Conservation (phyloP, 2,888 invertebrate genomes). For the Achlya flavicornis region DNA sequence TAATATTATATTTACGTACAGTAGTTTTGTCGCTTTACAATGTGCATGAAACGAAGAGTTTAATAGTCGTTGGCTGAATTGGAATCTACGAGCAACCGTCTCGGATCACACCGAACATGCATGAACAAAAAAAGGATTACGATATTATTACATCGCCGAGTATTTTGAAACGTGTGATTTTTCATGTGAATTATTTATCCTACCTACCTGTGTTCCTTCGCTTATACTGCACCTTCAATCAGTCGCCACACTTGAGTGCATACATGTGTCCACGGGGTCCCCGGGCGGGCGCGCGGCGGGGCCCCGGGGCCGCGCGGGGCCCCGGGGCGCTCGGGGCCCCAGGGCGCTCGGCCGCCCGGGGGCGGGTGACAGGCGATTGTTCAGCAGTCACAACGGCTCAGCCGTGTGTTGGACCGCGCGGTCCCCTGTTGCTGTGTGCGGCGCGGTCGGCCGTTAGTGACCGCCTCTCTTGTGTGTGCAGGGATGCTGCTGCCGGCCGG, state of each 20-base stretch:
- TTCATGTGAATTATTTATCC: conserved; percentile 79
- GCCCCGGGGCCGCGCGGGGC: conserved; percentile 6
- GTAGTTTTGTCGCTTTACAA: conserved; percentile 82
- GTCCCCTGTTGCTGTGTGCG: conserved; percentile 55
- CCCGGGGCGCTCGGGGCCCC: background rate
- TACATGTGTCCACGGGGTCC: conserved; percentile 27
- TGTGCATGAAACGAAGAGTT: conserved; percentile 73
- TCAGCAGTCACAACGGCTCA: conserved; percentile 67
- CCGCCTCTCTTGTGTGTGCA: conserved; percentile 53
- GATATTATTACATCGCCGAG: conserved; percentile 58
- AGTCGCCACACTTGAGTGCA: conserved; percentile 44
- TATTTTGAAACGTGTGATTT: conserved; percentile 76
- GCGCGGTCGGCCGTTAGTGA: conserved; percentile 28
- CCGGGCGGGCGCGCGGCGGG: no score
- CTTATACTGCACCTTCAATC: conserved; percentile 64
- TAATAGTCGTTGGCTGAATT: conserved; percentile 68
- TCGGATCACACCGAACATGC: conserved; percentile 70
- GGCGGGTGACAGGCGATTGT: conserved; percentile 68
- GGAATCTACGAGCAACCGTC: conserved; percentile 55
- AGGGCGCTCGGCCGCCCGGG: conserved; percentile 25
- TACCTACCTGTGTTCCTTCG: conserved; percentile 77
- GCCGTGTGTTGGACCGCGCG: conserved; percentile 68
- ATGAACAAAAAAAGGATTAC: conserved; percentile 56
- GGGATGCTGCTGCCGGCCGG: conserved; percentile 78
- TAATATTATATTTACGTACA: conserved; percentile 82